These are phyloP conservation scores for Cancer borealis DNA, from an alignment of 2,888 invertebrate species.

Conservation along the genomic window DNA sequence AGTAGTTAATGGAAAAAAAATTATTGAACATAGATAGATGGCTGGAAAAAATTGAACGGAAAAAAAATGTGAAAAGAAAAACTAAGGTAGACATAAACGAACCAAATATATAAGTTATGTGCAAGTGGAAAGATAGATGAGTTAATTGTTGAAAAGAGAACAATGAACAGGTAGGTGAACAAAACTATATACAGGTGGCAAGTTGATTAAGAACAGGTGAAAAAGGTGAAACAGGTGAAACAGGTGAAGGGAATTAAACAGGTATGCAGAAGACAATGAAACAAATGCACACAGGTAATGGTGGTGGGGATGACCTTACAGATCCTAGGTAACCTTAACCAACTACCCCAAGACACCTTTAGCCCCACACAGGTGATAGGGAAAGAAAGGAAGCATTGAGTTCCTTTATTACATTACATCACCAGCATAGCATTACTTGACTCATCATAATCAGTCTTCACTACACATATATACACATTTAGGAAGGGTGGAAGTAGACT, in stretches of 20 bases:
- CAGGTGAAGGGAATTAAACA: background rate
- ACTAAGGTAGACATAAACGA: no score
- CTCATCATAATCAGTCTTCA: background rate
- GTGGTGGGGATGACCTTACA: background rate
- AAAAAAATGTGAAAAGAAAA: background rate
- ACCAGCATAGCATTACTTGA: background rate
- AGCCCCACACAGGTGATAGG: background rate
- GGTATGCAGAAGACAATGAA: background rate
- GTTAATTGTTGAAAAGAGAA: background rate
- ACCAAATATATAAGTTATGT: background rate
- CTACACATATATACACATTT: background rate
- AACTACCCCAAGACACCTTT: background rate
- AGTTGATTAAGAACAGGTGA: background rate
- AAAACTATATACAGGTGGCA: background rate
- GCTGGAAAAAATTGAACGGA: background rate
- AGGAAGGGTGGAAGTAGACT: background rate
- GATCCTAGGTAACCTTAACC: background rate
- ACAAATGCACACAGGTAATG: background rate
- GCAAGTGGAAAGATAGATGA: background rate
- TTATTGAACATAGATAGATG: background rate
- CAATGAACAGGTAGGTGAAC: background rate
- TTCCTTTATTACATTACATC: constrained; percentile 4
- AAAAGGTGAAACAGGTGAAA: background rate
- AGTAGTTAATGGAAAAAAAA: background rate
- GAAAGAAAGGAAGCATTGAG: constrained; percentile 42